Base-by-base conservation (phyloP, 2,797 vertebrate species). In the Arremon brunneinucha region DNA sequence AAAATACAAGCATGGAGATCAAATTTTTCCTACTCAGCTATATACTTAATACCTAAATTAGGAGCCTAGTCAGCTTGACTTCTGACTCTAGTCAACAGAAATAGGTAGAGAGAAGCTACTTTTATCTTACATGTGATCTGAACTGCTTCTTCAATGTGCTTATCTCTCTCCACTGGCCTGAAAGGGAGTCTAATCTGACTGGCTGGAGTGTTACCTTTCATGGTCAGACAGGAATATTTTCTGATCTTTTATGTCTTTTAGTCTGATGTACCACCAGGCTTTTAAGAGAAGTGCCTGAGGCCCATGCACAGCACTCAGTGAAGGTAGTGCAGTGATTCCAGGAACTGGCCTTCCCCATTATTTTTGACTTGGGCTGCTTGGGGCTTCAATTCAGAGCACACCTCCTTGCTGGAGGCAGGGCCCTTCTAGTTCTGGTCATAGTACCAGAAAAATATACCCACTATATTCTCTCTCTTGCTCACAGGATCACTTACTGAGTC, bases 271-370 rank as follows among this genome's bases (percentile, higher is more conserved):
- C 37, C n/a, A 49, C 5, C 26, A 64, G 37, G 14, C 11, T 52
- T 79, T 59, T 56, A 23, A 67, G 37, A 62, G 44, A 6, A 4
- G 12, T 57, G 6, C 8, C 44, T 56, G 22, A 21, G 12, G 11
- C 14, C 44, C 2, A 1, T 8, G 16, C 13, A 32, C 9, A 23
- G 13, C 1, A 0, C 5, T 20, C 30, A n/a, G 44, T n/a, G 17
- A 47, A 47, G 9, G 22, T 2, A 52, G 4, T 10, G 34, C 19
- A 52, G 19, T 16, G 46, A 27, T 86, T 67, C 16, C 64, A 12
- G 3, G 8, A 12, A 32, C 9, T 56, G 21, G 2, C 2, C 8
- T 81, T 67, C 16, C 19, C 5, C 9, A 20, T 35, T n/a, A 2
- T 5, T 71, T 67, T 49, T 74, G 28, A 20, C 2, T 35, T 32